Base-by-base conservation (phyloP, 2,888 invertebrate species). In the Hololepta plana region DNA sequence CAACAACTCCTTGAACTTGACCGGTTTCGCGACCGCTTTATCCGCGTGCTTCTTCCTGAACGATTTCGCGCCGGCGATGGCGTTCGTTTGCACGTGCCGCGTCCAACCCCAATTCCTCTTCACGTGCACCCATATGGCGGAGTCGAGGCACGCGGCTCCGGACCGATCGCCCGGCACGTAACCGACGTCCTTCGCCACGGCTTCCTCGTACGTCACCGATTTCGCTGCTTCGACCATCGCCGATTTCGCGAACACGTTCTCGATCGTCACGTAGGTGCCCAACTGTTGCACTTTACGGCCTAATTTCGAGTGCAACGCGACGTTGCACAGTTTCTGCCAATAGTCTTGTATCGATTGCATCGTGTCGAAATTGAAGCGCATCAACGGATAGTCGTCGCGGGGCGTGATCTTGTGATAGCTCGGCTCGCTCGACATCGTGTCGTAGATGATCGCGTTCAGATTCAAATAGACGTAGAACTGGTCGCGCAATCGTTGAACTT, bases 91-190 rank as follows among this genome's bases (percentile, higher is more conserved):
- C 3, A 7, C 17, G 16, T 33, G 24, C 10, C 28, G 17, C 3
- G 35, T 46, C 62, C 63, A 64, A 15, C 59, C 60, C 75, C 75
- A 76, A 37, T 71, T 73, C 9, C 68, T 57, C 31, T 64, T 64
- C 3, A 71, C 46, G 40, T 72, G 72, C 1, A 69, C 53, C 53
- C 69, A 80, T 11, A 80, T 53, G 1, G 65, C 57, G 0, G 77
- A 72, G 45, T 80, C 75, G 1, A 77, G 53, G 1, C 82, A 80
- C 8, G 65, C 76, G 1, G 79, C 76, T 2, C 77, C 79, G 28
- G 60, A 53, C 3, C 57, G 57, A 53, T 84, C 79, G 0, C 84
- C 84, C 0, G 80, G 80, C 15, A 76, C 53, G 4, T 51, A 43
- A 0, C 74, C 75, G 4, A 38, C 49, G 38, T 75, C 73, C 20